Base-by-base conservation (phyloP, 2,888 invertebrate genomes). In the Antitype chi region DNA sequence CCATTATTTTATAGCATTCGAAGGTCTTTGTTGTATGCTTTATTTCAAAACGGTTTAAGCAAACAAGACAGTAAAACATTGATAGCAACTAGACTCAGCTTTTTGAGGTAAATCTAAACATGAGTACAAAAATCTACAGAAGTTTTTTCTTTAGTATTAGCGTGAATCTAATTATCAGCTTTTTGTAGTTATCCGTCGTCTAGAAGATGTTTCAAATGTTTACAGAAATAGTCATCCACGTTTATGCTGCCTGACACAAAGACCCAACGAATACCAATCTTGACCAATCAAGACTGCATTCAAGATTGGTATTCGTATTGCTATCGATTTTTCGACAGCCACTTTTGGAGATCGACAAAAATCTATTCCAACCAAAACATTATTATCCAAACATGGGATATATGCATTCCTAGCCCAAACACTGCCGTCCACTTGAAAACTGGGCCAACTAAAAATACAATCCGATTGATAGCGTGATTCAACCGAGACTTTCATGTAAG, bases 401-500 rank as follows among this genome's bases (percentile, higher is more conserved):
- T 77, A 77, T 67, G 74, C 62, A 78, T 68, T 78, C 72, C 63
- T 73, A 77, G 49, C n/a, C 49, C 49, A 60, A 76, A 70, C 64
- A 60, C 70, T 55, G 9, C 52, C 52, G 20, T 64, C 69, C 77
- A 76, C 79, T 82, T 76, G 28, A 78, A 74, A 81, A 76, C 52
- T 74, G 70, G 83, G 82, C 70, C 84, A 88, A 64, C 70, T 78
- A 78, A 76, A 85, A 83, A 82, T 81, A 80, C 77, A 60, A 74
- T 70, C 62, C 17, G 53, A 73, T 82, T 75, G 75, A 80, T 83
- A 75, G 72, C 82, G 82, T 85, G 86, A 85, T 86, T 85, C 82
- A 87, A 87, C 85, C 78, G 81, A 79, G 76, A 87, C 80, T 86
- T 89, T 87, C 89, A 88, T 88, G 82, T 85, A 82, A 89, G 89